phyloP scores from a whole-genome alignment of 2,113 vertebrate genomes.

The Craseonycteris thonglongyai region DNA sequence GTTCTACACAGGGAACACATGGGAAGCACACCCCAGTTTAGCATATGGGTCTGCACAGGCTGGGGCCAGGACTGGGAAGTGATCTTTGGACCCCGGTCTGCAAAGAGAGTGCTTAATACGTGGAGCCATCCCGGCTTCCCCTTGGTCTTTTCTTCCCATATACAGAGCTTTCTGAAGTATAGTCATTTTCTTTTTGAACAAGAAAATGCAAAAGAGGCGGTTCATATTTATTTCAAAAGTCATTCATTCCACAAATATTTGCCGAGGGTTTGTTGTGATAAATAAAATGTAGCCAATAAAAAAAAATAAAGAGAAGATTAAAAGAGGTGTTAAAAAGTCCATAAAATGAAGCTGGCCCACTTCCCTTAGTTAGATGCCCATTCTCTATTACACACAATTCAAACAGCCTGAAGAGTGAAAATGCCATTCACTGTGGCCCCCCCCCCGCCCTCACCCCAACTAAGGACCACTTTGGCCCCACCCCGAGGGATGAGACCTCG shows the following conservation, averaged over 20 bases:
- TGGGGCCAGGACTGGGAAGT: too few species aligned
- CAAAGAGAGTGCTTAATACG: too few species aligned
- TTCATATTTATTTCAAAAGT: background rate
- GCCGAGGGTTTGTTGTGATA: background rate
- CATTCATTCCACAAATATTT: background rate
- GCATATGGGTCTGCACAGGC: too few species aligned
- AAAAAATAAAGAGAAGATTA: background rate
- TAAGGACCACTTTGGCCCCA: background rate
- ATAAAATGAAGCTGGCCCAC: background rate
- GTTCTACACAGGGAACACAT: too few species aligned
- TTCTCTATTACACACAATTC: background rate
- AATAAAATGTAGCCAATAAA: background rate
- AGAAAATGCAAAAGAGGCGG: background rate
- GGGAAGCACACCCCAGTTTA: too few species aligned
- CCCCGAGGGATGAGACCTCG: background rate
- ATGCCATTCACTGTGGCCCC: background rate
- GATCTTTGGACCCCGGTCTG: too few species aligned
- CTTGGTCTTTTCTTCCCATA: too few species aligned
- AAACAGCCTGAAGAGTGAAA: background rate
- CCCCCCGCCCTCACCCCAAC: background rate
- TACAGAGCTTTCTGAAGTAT: background rate
- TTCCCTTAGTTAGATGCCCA: background rate
- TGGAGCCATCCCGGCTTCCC: too few species aligned
- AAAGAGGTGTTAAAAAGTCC: background rate
- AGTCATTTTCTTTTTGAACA: slow-evolving; percentile 13